Percentiles rank a stretch among this genome's conserved stretches.
Evolutionary conservation across 2,888 invertebrate species (phyloP).

Genomic region (Nephrotoma guestfalica): DNA sequence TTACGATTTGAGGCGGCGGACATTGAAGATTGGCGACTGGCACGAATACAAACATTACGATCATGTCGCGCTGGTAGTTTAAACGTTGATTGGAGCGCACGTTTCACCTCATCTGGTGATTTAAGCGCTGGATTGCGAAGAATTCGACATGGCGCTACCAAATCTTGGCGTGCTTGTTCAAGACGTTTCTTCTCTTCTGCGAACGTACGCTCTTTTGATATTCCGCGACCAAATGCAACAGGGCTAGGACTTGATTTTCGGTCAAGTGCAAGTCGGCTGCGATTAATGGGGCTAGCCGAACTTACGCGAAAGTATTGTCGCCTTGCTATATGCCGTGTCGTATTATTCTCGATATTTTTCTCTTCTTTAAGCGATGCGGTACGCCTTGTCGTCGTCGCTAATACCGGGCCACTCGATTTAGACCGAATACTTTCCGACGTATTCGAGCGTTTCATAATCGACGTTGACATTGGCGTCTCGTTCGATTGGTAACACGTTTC

Average conservation of each 20-base stretch:
- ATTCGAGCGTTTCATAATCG: conserved; percentile 12
- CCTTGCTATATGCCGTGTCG: conserved; percentile 15
- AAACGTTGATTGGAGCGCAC: conserved; percentile 29
- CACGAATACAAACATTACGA: conserved; percentile 21
- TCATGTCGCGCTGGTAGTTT: conserved; percentile 23
- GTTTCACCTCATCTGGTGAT: conserved; percentile 43
- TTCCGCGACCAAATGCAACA: conserved; percentile 32
- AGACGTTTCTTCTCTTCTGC: conserved; percentile 38
- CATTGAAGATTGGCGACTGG: neutral
- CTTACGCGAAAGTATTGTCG: conserved; percentile 22
- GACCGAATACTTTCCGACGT: conserved; percentile 26
- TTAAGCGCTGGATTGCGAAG: conserved; percentile 38
- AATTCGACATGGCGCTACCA: conserved; percentile 31
- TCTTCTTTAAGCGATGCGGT: conserved; percentile 10
- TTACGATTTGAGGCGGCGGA: neutral
- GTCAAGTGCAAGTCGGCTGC: conserved; percentile 14
- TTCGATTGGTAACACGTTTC: conserved; percentile 9
- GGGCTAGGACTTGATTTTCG: conserved; percentile 31
- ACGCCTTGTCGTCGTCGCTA: conserved; percentile 13
- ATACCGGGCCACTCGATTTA: conserved; percentile 27
- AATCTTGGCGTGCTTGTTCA: conserved; percentile 29
- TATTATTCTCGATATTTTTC: conserved; percentile 8
- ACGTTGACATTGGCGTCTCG: conserved; percentile 20
- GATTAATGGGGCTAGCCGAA: conserved; percentile 24
- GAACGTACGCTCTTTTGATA: conserved; percentile 42